A percentile compares a stretch with the other conserved stretches of the same genome.
Evolutionary conservation across 1,140 invertebrate species (phyloP).

Genomic region (Himalopsyche phryganea): DNA sequence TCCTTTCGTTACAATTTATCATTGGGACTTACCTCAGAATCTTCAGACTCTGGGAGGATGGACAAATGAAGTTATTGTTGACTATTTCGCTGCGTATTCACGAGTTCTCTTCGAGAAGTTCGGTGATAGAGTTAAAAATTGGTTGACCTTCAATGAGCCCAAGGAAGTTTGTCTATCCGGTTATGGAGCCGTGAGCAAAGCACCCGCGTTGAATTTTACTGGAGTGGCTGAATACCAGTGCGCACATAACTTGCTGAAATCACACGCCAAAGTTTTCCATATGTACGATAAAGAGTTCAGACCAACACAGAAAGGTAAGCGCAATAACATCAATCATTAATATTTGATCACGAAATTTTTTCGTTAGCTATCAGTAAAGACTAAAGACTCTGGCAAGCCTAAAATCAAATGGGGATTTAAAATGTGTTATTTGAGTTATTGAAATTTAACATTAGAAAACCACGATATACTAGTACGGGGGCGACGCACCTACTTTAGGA

Average conservation of each 20-base stretch:
- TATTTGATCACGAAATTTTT: not conserved
- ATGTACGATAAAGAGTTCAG: slow-evolving; percentile 50
- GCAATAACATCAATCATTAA: not conserved
- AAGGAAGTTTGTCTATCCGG: slow-evolving; percentile 41
- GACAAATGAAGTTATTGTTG: slow-evolving; percentile 49
- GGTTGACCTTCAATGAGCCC: slow-evolving; percentile 51
- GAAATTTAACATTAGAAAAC: not conserved
- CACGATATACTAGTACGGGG: too few species aligned
- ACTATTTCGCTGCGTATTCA: slow-evolving; percentile 47
- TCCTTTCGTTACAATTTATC: slow-evolving; percentile 52
- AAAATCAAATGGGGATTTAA: not conserved
- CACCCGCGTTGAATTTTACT: slow-evolving; percentile 40
- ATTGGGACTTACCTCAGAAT: slow-evolving; percentile 53
- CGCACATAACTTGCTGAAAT: slow-evolving; percentile 50
- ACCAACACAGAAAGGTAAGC: slow-evolving; percentile 5
- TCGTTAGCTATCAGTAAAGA: not conserved
- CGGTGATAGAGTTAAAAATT: slow-evolving; percentile 39
- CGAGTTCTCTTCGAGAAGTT: slow-evolving; percentile 38
- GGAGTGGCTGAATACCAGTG: slow-evolving; percentile 52
- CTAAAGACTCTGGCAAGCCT: not conserved
- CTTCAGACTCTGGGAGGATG: slow-evolving; percentile 54
- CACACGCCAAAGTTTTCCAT: slow-evolving; percentile 55
- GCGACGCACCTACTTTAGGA: too few species aligned
- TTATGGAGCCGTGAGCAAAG: slow-evolving; percentile 43
- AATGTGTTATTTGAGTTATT: not conserved